Conservation (phyloP, 2,888 invertebrate genomes). For the Sinhomidia bicolor region DNA sequence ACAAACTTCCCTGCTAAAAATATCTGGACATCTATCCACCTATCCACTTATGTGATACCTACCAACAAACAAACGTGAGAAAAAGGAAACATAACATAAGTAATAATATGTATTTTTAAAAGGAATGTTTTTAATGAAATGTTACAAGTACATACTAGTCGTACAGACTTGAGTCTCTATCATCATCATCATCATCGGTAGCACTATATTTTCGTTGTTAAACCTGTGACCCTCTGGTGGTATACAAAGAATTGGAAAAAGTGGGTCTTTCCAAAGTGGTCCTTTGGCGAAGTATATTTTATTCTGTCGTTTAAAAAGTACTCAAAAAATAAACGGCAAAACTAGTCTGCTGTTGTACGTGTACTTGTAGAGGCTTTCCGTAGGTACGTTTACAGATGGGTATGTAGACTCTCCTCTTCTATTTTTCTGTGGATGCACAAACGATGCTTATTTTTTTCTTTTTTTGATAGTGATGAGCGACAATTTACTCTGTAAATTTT, state of each 20-base stretch:
- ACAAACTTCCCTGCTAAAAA: too few species aligned
- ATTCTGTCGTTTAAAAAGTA: not conserved
- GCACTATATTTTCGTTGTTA: not conserved
- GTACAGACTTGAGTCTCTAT: not conserved
- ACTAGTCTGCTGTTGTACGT: too few species aligned
- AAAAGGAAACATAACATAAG: too few species aligned
- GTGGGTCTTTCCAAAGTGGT: constrained; percentile 3
- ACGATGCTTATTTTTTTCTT: not conserved
- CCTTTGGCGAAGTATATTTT: not conserved
- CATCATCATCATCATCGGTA: not conserved
- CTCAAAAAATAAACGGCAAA: not conserved
- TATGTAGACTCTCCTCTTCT: too few species aligned
- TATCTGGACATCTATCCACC: too few species aligned
- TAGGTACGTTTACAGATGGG: not conserved
- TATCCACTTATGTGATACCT: too few species aligned
- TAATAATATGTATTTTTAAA: not conserved
- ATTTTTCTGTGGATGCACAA: not conserved
- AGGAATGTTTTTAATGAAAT: constrained; percentile 4
- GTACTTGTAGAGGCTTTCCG: too few species aligned
- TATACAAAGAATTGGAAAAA: not conserved
- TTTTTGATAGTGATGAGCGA: not conserved
- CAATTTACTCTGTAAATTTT: not conserved
- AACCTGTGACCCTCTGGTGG: not conserved
- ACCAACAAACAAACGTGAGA: too few species aligned
- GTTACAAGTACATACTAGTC: too few species aligned